These are phyloP conservation scores for Argya squamiceps DNA, from an alignment of 2,797 vertebrate species.

Conservation along the genomic window DNA sequence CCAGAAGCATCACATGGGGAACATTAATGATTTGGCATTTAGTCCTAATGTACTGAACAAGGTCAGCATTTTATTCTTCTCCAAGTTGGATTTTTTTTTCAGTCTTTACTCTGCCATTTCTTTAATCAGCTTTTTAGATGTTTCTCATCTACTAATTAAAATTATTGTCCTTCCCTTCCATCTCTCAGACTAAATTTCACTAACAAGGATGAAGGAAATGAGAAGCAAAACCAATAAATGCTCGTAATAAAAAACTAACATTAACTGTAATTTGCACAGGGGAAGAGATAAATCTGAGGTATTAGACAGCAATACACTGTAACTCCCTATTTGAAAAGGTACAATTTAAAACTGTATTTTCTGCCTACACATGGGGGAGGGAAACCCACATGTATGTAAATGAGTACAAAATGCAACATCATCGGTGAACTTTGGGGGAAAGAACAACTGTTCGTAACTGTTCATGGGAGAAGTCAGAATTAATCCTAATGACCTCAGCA, in stretches of 20 bases:
- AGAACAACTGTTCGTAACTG: background rate
- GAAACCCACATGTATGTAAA: background rate
- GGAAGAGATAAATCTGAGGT: conserved; percentile 6
- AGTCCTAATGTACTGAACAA: background rate
- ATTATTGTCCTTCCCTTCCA: background rate
- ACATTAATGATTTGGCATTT: background rate
- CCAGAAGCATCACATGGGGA: background rate
- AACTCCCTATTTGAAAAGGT: background rate
- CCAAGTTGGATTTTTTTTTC: background rate
- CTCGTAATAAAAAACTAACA: background rate
- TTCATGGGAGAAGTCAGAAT: background rate
- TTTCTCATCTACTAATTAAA: background rate
- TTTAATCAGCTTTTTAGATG: background rate
- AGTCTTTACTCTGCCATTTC: background rate
- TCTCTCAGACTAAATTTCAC: background rate
- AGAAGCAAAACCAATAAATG: background rate
- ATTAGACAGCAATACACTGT: background rate
- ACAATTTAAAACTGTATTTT: background rate
- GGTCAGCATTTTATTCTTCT: background rate
- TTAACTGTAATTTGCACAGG: background rate
- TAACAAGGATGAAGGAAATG: background rate
- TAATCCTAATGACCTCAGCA: conserved; percentile 22
- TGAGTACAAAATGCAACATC: background rate
- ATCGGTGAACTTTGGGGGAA: background rate
- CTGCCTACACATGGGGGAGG: background rate